Evolutionary conservation across 2,888 invertebrate genomes (phyloP), one percentile per base, ranked within the genome.

Genomic region (Cephus spinipes): DNA sequence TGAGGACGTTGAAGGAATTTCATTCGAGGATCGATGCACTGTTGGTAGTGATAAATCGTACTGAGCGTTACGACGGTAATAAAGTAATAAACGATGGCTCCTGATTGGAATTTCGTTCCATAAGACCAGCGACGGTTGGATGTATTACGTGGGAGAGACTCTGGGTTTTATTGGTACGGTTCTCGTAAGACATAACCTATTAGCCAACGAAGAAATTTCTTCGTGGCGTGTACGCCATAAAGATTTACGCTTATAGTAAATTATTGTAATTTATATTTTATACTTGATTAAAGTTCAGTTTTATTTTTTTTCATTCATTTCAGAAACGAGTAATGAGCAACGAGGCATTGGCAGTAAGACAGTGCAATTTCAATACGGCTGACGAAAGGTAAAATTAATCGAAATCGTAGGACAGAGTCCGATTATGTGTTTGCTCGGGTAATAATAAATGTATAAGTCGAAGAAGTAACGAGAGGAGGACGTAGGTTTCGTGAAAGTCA

Each of bases 401-500:
- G 2, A 23, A 23, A 0, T 4, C 9, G 23, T 15, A 15, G 9
- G 55, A 2, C 1, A 55, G 23, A 23, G 23, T 23, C 9, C 6
- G 40, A 55, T 9, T 1, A 55, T 55, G 0, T 0, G 23, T 55
- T 1, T 23, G 1, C 2, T 23, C 9, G 55, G 9, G 0, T 23
- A 55, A 55, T 55, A 23, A 40, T 40, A 40, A 55, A 55, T 23
- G 2, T 23, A 55, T 2, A 55, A 23, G 6, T 55, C 2, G 23
- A 23, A 9, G 23, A 55, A 23, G 23, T 2, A 31, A 82, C 79
- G 83, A 80, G 82, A 77, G 84, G 84, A 80, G 80, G 81, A 83
- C 85, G 85, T 84, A 80, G 85, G 84, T 82, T 31, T 77, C 81
- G 84, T 80, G 84, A 85, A 85, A 85, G 85, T 79, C 81, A 83